Base-by-base conservation (phyloP, 2,888 invertebrate genomes). In the Silvanus unidentatus region DNA sequence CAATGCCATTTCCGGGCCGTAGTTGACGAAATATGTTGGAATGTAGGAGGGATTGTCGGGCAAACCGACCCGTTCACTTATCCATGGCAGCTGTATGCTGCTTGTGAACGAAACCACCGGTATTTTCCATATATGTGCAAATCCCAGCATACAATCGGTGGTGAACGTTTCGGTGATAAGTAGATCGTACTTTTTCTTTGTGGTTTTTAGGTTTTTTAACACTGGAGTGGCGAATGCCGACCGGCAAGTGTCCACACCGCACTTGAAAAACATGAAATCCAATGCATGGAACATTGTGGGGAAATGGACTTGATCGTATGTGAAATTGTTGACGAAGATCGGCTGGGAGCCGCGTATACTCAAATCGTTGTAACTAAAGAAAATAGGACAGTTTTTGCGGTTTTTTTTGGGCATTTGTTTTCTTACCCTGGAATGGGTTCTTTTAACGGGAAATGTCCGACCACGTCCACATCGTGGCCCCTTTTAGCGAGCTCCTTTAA, bases 391-490 rank as follows among this genome's bases (percentile, higher is more conserved):
- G 4, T 22, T 5, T 5, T 22, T 22, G 22, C 22, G 22, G 4
- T 22, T 5, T 5, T 22, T 22, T 5, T 22, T 22, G 8, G 3
- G 8, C 3, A 22, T 5, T 22, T n/a, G 4, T 32, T 3, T 22
- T 4, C 32, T 32, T 32, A 32, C 32, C 32, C 32, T 3, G 32
- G 11, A 4, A 32, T 57, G 0, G 75, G 68, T 35, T 72, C 61
- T 12, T 73, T 68, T 49, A 74, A 69, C 1, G 81, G 80, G 50
- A 80, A 84, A 62, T 80, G 78, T 2, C 82, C 82, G 32, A 85
- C 73, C 5, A 85, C 79, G 1, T 84, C 84, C 0, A 87, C 67
- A 48, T 80, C 74, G 57, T 87, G 84, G 0, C 84, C 86, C 40
- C 77, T 74, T 28, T 64, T 70, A 0, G 77, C 79, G 42, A 87